These are phyloP conservation scores for Heloderma charlesbogerti DNA, from an alignment of 2,113 vertebrate species.

Conservation along the genomic window DNA sequence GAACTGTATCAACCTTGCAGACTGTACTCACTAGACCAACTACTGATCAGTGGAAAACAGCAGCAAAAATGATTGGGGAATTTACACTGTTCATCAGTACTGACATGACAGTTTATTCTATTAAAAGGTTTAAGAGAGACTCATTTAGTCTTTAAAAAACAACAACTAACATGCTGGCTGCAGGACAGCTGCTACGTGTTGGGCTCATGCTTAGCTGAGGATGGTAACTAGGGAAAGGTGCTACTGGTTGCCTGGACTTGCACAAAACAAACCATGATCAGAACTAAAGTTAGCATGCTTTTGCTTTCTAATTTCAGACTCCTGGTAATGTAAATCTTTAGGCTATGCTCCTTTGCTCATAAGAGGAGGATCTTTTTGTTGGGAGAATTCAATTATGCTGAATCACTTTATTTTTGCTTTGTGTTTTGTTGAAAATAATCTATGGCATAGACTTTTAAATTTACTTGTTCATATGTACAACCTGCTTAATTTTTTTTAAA, in stretches of 20 bases:
- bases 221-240: conserved; percentile 7
- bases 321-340: not conserved
- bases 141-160: not conserved
- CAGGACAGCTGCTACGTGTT: not conserved
- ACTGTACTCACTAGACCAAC: not conserved
- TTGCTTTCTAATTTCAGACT: not conserved
- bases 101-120: not conserved
- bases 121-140: not conserved
- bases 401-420: not conserved
- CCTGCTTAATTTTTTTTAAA: not conserved
- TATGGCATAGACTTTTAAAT: not conserved
- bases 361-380: not conserved
- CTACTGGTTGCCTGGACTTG: not conserved
- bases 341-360: not conserved
- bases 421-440: not conserved
- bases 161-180: not conserved
- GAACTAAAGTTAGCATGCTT: not conserved
- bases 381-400: not conserved
- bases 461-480: not conserved
- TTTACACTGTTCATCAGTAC: not conserved
- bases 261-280: not conserved
- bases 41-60: not conserved
- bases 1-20: not conserved
- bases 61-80: not conserved
- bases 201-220: not conserved